A percentile compares a stretch with the other conserved stretches of the same genome.
These are phyloP conservation scores for Cyanocitta stelleri DNA, from an alignment of 2,113 vertebrate genomes.

Conservation along the genomic window DNA sequence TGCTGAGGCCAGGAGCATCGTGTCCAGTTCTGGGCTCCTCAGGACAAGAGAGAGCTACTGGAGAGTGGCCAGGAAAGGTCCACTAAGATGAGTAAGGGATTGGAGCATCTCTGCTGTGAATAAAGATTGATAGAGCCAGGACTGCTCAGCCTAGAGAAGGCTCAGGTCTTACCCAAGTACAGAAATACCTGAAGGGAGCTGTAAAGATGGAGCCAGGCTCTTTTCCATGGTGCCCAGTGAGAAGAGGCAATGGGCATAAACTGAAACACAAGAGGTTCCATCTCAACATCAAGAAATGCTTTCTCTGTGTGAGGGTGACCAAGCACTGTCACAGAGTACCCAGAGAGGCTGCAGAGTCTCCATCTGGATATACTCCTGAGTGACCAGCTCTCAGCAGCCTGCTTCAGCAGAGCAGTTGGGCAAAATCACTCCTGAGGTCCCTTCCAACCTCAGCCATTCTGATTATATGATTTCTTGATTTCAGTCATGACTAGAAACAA, in stretches of 20 bases:
- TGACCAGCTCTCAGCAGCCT: not conserved
- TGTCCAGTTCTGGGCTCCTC: not conserved
- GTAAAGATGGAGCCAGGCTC: not conserved
- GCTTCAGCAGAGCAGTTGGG: not conserved
- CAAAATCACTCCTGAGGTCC: not conserved
- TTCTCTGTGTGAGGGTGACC: not conserved
- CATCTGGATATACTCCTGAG: not conserved
- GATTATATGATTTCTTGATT: not conserved
- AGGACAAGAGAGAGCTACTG: not conserved
- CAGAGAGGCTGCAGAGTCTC: not conserved
- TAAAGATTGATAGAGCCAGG: not conserved
- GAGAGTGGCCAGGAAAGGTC: not conserved
- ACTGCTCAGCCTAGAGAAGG: not conserved
- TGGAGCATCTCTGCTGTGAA: not conserved
- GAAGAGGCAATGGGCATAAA: not conserved
- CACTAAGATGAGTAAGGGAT: not conserved
- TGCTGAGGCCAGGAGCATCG: not conserved
- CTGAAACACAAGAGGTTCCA: not conserved
- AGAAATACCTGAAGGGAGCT: not conserved
- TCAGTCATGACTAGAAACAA: not conserved
- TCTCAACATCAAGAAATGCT: not conserved
- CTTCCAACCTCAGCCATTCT: not conserved
- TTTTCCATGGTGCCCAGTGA: not conserved
- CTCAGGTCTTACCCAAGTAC: not conserved
- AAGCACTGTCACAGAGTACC: no score